Evolutionary conservation across 1,140 invertebrate genomes (phyloP), one percentile per base, ranked within the genome.

Genomic region (Agrilus planipennis): DNA sequence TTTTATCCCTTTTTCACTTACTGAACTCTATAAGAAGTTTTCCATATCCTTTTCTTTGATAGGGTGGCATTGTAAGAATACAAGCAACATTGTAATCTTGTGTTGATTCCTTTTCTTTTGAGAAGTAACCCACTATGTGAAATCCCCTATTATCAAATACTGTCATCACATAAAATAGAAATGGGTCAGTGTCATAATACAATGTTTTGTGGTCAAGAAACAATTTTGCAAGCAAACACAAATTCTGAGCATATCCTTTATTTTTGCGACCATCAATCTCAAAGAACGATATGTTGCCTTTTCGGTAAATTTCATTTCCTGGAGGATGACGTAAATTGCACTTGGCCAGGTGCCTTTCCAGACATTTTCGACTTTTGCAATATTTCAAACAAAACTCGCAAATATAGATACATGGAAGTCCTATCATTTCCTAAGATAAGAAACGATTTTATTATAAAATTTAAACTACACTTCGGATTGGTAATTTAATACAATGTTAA

Each of bases 71-170:
- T 17, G 95, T 98, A 27, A 99, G 69, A 61, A 99, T 99, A 70
- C 96, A 99, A 12, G 96, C 96, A 38, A 99, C 94, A 69, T 99
- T 99, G 60, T 98, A 98, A 68, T 99, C 94, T 69, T 99, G 92
- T 0, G 89, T 85, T n/a, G 93, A 98, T 64, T 98, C 93, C 63
- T 99, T 99, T 61, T 99, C 96, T 67, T 99, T 99, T 1, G 93
- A 98, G 70, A 99, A 99, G 68, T 99, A 99, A 4, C 96, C 96
- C 3, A 99, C 94, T 61, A 99, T 95, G 57, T 99, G 95, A 65
- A 91, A 88, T 14, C 84, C 84, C 56, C 81, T 69, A 9, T 72
- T 76, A 59, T 87, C 84, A 54, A 81, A 84, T 60, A 98, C 91
- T 12, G 94, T 97, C 86, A 99, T 92, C 0, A 98, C 89, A 60